phyloP scores from a whole-genome alignment of 2,888 invertebrate species.

The Chrysolina haemoptera region DNA sequence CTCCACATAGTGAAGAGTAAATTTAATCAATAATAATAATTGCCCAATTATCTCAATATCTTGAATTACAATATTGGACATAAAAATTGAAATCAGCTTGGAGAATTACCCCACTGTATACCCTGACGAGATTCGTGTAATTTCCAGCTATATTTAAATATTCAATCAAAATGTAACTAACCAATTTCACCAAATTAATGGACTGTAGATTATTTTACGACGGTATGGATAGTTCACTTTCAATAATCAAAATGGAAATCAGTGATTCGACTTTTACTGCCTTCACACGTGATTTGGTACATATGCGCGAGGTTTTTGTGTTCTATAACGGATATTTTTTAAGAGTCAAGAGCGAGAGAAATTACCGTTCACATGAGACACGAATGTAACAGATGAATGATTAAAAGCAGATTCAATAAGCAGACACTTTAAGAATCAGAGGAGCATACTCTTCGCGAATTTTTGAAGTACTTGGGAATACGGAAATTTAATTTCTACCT shows the following conservation, averaged over 20 bases:
- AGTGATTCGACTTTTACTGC: constrained; percentile 28
- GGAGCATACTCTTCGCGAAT: too few species aligned
- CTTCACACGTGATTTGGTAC: constrained; percentile 17
- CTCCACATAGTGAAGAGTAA: not conserved
- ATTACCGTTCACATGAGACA: not conserved
- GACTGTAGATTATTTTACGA: not conserved
- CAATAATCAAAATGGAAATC: constrained; percentile 6
- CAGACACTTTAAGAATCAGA: too few species aligned
- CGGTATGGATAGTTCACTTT: constrained; percentile 14
- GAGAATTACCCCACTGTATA: not conserved
- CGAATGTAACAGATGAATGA: too few species aligned
- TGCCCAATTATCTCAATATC: not conserved
- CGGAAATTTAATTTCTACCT: too few species aligned
- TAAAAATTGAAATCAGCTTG: not conserved
- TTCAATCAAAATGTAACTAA: constrained; percentile 4
- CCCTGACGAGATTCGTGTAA: not conserved
- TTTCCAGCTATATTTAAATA: not conserved
- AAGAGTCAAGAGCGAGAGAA: not conserved
- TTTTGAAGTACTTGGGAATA: too few species aligned
- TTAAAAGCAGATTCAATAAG: too few species aligned
- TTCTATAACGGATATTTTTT: constrained; percentile 1
- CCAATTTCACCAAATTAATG: not conserved
- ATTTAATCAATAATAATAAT: too few species aligned
- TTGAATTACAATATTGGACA: not conserved
- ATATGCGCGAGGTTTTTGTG: not conserved